phyloP scores from a whole-genome alignment of 1,140 invertebrate species.

The Heterodera schachtii region DNA sequence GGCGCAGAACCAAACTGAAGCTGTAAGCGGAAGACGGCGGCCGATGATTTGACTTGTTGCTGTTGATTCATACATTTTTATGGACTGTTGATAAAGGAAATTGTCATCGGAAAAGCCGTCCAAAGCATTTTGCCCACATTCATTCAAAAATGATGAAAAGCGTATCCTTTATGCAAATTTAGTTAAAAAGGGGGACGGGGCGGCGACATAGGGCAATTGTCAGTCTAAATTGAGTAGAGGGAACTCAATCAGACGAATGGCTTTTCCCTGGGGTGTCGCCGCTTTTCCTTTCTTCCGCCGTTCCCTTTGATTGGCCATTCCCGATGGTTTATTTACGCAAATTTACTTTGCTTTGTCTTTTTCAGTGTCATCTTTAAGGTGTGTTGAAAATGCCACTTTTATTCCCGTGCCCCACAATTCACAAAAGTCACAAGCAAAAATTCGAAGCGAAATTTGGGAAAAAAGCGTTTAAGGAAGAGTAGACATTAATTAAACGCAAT shows the following conservation, averaged over 20 bases:
- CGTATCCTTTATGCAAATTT: too few relatives aligned
- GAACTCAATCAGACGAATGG: background rate
- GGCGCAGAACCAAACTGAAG: slow-evolving; percentile 65
- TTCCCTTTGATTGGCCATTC: background rate
- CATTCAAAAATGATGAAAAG: too few relatives aligned
- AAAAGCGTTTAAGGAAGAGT: too few relatives aligned
- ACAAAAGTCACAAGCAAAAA: background rate
- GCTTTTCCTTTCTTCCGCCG: background rate
- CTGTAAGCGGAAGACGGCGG: slow-evolving; percentile 45
- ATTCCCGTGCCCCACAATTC: background rate
- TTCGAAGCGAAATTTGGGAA: too few relatives aligned
- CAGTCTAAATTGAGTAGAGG: background rate
- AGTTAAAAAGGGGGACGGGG: background rate
- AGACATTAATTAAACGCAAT: too few relatives aligned
- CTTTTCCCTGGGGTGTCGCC: background rate
- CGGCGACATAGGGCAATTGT: background rate
- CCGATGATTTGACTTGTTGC: background rate
- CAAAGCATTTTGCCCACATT: background rate
- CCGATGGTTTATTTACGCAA: too few relatives aligned
- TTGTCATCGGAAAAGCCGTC: background rate
- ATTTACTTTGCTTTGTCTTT: background rate
- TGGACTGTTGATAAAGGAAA: slow-evolving; percentile 1
- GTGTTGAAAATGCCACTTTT: background rate
- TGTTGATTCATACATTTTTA: background rate
- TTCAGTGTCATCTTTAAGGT: background rate